Conservation (phyloP, 2,113 vertebrate species). For the Rhinoptilus africanus region DNA sequence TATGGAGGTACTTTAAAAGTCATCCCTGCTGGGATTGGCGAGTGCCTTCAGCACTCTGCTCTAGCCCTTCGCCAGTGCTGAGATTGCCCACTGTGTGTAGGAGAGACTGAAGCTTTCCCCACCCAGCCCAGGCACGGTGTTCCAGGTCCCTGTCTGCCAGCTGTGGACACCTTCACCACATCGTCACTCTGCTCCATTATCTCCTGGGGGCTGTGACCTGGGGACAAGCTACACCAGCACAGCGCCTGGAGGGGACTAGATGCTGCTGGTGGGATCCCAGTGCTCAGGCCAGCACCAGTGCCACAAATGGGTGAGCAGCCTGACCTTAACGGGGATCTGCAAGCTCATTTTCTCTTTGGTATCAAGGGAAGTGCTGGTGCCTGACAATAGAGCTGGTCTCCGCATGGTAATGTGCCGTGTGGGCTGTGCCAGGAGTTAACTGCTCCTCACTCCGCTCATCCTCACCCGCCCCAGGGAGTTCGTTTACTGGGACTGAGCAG, state of each 20-base stretch:
- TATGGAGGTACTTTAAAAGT: neutral
- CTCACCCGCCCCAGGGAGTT: neutral
- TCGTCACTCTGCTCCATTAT: neutral
- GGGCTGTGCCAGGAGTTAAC: neutral
- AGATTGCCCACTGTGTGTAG: neutral
- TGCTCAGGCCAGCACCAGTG: neutral
- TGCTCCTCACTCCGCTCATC: neutral
- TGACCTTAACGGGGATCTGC: fast-evolving
- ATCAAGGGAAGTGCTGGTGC: fast-evolving
- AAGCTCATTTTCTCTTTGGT: neutral
- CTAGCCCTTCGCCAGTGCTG: neutral
- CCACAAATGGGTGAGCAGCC: neutral
- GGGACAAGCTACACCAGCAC: neutral
- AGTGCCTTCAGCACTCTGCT: neutral
- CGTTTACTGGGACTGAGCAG: fast-evolving
- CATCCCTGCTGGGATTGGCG: neutral
- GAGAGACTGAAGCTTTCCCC: neutral
- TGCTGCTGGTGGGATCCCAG: neutral
- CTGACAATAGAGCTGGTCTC: neutral
- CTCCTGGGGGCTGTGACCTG: neutral
- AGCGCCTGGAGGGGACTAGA: neutral
- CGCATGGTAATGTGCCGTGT: fast-evolving
- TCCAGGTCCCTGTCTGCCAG: neutral
- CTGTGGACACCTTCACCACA: neutral
- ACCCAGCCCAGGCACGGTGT: neutral